Conservation (phyloP, 2,797 vertebrate genomes). For the Rhinoraja longicauda region DNA sequence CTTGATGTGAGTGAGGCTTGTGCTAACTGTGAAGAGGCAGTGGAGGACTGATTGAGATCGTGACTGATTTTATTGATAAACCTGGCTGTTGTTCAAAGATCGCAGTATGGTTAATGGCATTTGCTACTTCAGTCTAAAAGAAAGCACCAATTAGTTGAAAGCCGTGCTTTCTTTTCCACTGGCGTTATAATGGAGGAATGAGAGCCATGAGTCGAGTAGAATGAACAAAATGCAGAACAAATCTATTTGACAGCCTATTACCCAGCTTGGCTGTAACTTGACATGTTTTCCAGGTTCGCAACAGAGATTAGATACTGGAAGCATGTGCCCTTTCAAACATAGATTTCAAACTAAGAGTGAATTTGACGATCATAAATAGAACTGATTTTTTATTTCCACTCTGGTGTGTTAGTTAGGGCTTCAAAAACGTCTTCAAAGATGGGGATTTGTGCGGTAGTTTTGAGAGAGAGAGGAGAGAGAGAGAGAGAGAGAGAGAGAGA, state of each 20-base stretch:
- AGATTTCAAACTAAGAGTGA: neutral
- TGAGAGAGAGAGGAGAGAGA: neutral
- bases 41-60: neutral
- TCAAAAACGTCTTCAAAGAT: neutral
- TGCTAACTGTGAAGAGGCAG: neutral
- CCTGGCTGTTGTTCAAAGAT: slow-evolving; percentile 3
- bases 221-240: slow-evolving; percentile 26
- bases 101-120: neutral
- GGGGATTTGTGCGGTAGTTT: neutral
- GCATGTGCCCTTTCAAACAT: neutral
- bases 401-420: neutral
- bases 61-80: slow-evolving; percentile 5
- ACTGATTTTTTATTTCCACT: neutral
- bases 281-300: slow-evolving; percentile 22
- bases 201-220: neutral
- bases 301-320: neutral
- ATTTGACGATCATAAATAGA: neutral
- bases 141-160: neutral
- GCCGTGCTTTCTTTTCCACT: neutral
- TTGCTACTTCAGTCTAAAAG: neutral
- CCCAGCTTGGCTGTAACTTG: slow-evolving; percentile 12
- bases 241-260: slow-evolving; percentile 26
- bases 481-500: no score
- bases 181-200: neutral
- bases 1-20: neutral